Base-by-base conservation (phyloP, 2,113 vertebrate species). In the Mormoops blainvillei region DNA sequence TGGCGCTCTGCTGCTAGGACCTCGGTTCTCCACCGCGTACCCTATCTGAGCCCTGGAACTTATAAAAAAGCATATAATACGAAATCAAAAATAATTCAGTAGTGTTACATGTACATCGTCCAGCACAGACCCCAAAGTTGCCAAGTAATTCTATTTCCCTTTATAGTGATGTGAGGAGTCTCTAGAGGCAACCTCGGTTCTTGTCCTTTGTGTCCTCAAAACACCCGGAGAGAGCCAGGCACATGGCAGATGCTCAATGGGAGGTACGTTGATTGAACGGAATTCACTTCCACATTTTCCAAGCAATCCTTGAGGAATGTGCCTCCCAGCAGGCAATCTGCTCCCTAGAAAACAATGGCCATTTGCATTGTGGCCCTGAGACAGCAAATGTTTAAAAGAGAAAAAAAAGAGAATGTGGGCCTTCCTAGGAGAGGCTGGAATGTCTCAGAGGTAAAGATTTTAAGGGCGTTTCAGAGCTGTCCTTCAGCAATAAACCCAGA, bases 271-370 rank as follows among this genome's bases (percentile, higher is more conserved):
- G 80, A 94, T 0, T 61, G 77, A 73, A 65, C 1, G 89, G 96
- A 95, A 88, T 97, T 94, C 92, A 48, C 93, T 81, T 96, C 96
- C 93, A 96, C 77, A 19, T 95, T 93, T 97, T 97, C 86, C 94
- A 58, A 81, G 93, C 93, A 97, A 81, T 97, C 96, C 95, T 85
- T 2, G 67, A 97, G 97, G 96, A 96, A 96, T 95, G 43, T 82
- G 89, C 92, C 95, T 97, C 92, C 89, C 96, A 96, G 92, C 92
- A 89, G 94, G 97, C 87, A 76, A 76, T 93, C 89, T 74, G 95
- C 95, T 97, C 65, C 6, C 50, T 33, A 86, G 85, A 84, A 95
- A 97, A 97, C 97, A 97, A 97, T 80, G 94, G 86, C 81, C 67
- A 94, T 95, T 74, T 96, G 96, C 91, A 95, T 84, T 74, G 74